Conservation (phyloP, 2,888 invertebrate species). For the Acanthosepion esculentum region DNA sequence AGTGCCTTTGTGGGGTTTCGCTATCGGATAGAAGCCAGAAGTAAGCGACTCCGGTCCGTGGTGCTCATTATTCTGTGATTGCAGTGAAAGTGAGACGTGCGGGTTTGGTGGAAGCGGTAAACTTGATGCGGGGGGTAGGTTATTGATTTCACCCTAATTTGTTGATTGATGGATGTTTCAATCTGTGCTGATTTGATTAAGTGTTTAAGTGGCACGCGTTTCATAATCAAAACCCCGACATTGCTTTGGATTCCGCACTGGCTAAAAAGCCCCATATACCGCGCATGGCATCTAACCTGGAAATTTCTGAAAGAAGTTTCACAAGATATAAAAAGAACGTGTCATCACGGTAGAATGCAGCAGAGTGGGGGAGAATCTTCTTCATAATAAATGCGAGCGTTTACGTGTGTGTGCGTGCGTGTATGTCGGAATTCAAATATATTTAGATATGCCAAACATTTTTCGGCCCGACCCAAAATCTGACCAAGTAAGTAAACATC, state of each 20-base stretch:
- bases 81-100: neutral
- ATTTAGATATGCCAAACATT: no score
- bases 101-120: neutral
- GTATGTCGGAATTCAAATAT: no score
- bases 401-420: no score
- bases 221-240: neutral
- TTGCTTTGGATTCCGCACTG: neutral
- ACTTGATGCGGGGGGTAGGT: fast-evolving
- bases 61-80: neutral
- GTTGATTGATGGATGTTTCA: neutral
- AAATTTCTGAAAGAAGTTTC: no score
- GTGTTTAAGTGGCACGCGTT: neutral
- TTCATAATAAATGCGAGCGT: no score
- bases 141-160: neutral
- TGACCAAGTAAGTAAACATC: no score
- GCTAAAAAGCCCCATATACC: neutral
- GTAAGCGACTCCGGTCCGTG: neutral
- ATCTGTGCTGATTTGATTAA: neutral
- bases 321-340: no score
- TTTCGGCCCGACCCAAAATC: no score
- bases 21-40: neutral
- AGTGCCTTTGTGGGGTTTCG: neutral
- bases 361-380: no score
- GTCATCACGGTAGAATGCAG: no score
- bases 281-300: no score